Conservation (phyloP, 2,113 vertebrate species). For the Raphicerus campestris region DNA sequence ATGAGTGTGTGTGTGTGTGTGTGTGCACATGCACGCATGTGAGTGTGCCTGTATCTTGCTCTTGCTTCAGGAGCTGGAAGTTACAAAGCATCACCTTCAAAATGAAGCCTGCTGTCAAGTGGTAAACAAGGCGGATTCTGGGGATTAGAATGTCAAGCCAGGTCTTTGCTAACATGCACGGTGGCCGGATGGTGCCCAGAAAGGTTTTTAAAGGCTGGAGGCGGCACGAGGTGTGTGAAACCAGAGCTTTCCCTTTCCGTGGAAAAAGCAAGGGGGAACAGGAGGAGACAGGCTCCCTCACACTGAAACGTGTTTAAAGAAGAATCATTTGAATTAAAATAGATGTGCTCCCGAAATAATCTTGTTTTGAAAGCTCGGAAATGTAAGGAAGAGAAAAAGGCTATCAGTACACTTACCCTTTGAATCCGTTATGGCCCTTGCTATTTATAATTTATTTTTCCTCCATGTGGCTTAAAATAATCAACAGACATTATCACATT, state of each 20-base stretch:
- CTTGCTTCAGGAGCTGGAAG: background rate
- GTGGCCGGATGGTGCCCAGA: background rate
- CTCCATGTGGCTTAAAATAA: slow-evolving; percentile 69
- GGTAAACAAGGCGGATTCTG: slow-evolving; percentile 64
- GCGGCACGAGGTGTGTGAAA: slow-evolving; percentile 73
- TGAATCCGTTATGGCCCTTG: slow-evolving; percentile 55
- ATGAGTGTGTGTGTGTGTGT: too few species aligned
- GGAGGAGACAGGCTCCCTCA: slow-evolving; percentile 52
- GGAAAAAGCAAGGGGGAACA: slow-evolving; percentile 61
- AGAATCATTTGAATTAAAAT: slow-evolving; percentile 75
- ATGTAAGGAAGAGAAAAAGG: slow-evolving; percentile 75
- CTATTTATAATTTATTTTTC: slow-evolving; percentile 77
- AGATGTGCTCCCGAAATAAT: slow-evolving; percentile 73
- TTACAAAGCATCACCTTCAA: background rate
- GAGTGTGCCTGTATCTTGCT: too few species aligned
- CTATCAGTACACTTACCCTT: slow-evolving; percentile 75
- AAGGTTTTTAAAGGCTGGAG: slow-evolving; percentile 64
- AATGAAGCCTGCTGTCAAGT: slow-evolving; percentile 38
- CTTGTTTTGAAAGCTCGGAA: slow-evolving; percentile 76
- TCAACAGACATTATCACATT: slow-evolving; percentile 66
- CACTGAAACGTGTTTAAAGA: slow-evolving; percentile 71
- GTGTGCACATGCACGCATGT: rapidly evolving
- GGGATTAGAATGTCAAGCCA: slow-evolving; percentile 55
- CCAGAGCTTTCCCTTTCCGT: slow-evolving; percentile 65
- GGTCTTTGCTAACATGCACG: slow-evolving; percentile 26